These are phyloP conservation scores for Protodeltote pygarga DNA, from an alignment of 2,888 invertebrate species.

Conservation along the genomic window DNA sequence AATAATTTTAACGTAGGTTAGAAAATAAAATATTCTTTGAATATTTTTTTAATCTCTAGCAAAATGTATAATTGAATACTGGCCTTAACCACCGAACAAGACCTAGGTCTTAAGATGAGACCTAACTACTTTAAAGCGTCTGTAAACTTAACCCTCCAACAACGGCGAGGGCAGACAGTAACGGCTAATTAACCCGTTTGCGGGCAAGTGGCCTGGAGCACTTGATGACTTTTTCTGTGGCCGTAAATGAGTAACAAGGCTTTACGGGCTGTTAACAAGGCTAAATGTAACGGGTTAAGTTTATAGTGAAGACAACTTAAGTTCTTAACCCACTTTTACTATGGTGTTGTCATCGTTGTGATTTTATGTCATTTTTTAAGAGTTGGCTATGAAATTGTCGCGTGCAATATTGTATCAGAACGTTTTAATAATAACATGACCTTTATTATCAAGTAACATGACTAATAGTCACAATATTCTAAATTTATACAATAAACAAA, in stretches of 20 bases:
- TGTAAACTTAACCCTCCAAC: slow-evolving; percentile 13
- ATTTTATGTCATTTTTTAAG: too few species aligned
- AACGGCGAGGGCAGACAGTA: slow-evolving; percentile 6
- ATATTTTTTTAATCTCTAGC: too few species aligned
- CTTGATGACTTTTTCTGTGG: slow-evolving; percentile 45
- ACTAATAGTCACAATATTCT: too few species aligned
- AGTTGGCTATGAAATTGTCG: too few species aligned
- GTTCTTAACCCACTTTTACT: slow-evolving; percentile 17
- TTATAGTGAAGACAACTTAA: slow-evolving; percentile 27
- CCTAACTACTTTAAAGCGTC: slow-evolving; percentile 12
- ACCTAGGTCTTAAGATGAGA: slow-evolving; percentile 14
- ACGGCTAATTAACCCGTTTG: slow-evolving; percentile 41
- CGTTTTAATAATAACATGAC: too few species aligned
- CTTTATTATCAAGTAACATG: too few species aligned
- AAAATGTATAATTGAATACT: too few species aligned
- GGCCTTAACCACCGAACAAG: slow-evolving; percentile 3
- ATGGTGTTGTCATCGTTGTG: too few species aligned
- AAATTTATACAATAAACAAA: too few species aligned
- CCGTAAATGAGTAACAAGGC: slow-evolving; percentile 34
- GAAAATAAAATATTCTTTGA: too few species aligned
- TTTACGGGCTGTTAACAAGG: slow-evolving; percentile 25
- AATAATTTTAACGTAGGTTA: too few species aligned
- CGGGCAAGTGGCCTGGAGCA: slow-evolving; percentile 11
- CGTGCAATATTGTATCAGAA: too few species aligned
- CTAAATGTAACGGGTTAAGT: slow-evolving; percentile 13